phyloP scores from a whole-genome alignment of 2,888 invertebrate genomes.

The Mythimna impura region DNA sequence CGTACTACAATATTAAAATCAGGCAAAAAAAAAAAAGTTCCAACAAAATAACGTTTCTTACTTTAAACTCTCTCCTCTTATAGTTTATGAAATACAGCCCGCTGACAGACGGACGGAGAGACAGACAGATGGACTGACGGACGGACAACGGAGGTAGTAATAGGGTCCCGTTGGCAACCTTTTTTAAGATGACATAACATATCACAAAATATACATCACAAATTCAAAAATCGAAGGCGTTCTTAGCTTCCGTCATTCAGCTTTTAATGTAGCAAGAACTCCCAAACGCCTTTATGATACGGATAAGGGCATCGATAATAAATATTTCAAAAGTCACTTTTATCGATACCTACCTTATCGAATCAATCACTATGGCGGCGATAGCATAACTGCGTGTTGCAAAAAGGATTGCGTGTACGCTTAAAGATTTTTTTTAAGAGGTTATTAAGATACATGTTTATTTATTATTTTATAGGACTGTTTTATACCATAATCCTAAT shows the following conservation, averaged over 20 bases:
- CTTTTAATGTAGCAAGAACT: slow-evolving; percentile 13
- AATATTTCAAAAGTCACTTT: slow-evolving; percentile 39
- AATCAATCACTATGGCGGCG: slow-evolving; percentile 33
- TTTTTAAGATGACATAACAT: neutral
- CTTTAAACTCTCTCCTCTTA: too few species aligned
- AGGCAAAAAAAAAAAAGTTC: too few species aligned
- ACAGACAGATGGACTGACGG: too few species aligned
- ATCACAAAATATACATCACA: too few species aligned
- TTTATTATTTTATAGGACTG: neutral
- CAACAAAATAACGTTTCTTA: too few species aligned
- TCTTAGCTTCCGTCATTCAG: slow-evolving; percentile 9
- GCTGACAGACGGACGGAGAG: too few species aligned
- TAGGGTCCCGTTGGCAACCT: too few species aligned
- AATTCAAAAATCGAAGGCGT: neutral
- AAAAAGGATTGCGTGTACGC: slow-evolving; percentile 14
- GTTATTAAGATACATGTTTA: neutral
- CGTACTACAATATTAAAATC: too few species aligned
- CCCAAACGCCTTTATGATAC: neutral
- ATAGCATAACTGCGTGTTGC: slow-evolving; percentile 32
- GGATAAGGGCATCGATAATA: slow-evolving; percentile 40
- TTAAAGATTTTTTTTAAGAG: neutral
- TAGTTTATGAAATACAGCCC: too few species aligned
- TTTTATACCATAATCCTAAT: too few species aligned
- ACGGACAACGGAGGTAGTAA: too few species aligned
- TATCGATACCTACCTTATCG: slow-evolving; percentile 42